Evolutionary conservation across 2,797 vertebrate genomes (phyloP).

Genomic region (Pseudomugil gertrudae): DNA sequence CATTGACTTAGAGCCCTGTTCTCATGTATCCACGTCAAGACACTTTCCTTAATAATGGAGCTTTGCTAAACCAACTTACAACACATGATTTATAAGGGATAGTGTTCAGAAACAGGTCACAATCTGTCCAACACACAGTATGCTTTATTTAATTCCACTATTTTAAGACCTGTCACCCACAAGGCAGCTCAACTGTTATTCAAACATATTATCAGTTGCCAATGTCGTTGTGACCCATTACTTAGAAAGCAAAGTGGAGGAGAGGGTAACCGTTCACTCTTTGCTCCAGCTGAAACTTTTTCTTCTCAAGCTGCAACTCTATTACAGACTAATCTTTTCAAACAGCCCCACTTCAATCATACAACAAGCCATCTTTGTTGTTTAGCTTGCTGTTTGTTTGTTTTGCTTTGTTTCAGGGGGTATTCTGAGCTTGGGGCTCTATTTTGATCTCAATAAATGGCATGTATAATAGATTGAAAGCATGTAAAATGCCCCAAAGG

Average conservation of each 20-base stretch:
- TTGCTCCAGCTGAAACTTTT: neutral
- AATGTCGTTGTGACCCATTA: neutral
- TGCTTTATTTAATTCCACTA: neutral
- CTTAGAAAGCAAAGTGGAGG: neutral
- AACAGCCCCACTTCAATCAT: neutral
- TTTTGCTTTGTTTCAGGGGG: neutral
- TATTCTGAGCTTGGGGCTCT: neutral
- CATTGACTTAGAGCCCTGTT: no score
- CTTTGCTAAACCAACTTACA: neutral
- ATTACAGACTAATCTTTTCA: neutral
- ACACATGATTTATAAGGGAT: neutral
- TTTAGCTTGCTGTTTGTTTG: no score
- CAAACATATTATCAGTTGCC: neutral
- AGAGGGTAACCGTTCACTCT: neutral
- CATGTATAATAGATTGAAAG: neutral
- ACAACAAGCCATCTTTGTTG: neutral
- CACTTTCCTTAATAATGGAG: neutral
- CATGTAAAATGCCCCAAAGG: conserved; percentile 6
- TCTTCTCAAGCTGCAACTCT: neutral
- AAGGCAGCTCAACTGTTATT: neutral
- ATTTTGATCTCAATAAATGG: conserved; percentile 5
- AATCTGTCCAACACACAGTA: neutral
- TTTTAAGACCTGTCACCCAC: neutral
- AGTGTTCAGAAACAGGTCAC: neutral
- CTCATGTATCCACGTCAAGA: neutral